A percentile compares a stretch with the other conserved stretches of the same genome.
phyloP scores from a whole-genome alignment of 2,888 invertebrate genomes.

The Rhingia campestris region DNA sequence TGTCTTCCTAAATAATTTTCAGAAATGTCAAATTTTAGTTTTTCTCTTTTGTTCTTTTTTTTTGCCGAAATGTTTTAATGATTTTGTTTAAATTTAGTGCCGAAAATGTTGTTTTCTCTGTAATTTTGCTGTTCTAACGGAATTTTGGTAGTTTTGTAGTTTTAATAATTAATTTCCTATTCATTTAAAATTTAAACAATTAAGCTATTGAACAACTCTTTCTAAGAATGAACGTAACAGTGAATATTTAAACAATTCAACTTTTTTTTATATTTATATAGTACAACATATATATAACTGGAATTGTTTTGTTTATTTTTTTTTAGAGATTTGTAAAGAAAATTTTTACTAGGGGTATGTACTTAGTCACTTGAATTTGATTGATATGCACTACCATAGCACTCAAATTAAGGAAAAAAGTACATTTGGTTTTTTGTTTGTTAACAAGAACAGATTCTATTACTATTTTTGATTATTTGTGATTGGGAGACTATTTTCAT shows the following conservation, averaged over 20 bases:
- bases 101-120: slow-evolving; percentile 56
- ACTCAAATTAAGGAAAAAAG: slow-evolving; percentile 22
- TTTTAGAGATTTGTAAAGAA: slow-evolving; percentile 45
- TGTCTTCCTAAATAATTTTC: slow-evolving; percentile 46
- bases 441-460: slow-evolving; percentile 58
- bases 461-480: slow-evolving; percentile 74
- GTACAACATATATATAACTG: slow-evolving; percentile 69
- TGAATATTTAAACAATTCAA: slow-evolving; percentile 72
- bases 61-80: slow-evolving; percentile 78
- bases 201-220: slow-evolving; percentile 73
- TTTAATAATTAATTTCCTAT: slow-evolving; percentile 62
- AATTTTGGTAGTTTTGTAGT: slow-evolving; percentile 34
- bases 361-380: slow-evolving; percentile 21
- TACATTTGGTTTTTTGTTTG: slow-evolving; percentile 6
- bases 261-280: slow-evolving; percentile 64
- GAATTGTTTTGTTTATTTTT: slow-evolving; percentile 33
- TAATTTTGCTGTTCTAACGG: slow-evolving; percentile 24
- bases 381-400: slow-evolving; percentile 19
- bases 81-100: slow-evolving; percentile 65
- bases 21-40: slow-evolving; percentile 52
- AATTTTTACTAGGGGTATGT: slow-evolving; percentile 48
- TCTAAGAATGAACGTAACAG: slow-evolving; percentile 70
- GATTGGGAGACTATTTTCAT: slow-evolving; percentile 49
- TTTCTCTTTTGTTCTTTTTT: slow-evolving; percentile 47
- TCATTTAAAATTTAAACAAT: slow-evolving; percentile 68